Base-by-base conservation (phyloP, 2,888 invertebrate species). In the Malacosoma neustria region DNA sequence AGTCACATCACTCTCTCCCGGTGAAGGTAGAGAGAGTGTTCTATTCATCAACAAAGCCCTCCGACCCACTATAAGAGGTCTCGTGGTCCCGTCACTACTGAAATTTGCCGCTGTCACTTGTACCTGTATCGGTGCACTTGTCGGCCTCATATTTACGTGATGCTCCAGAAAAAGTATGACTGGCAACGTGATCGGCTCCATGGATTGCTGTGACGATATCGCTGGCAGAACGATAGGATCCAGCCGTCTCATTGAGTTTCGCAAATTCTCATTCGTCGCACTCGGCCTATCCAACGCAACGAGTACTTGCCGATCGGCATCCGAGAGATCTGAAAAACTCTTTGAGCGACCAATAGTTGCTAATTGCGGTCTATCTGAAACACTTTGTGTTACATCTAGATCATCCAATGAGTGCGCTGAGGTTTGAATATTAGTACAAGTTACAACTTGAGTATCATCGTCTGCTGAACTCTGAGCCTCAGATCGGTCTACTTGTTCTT, bases 151-250 rank as follows among this genome's bases (percentile, higher is more conserved):
- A 40, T 84, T 80, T 31, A 81, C 74, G 43, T 82, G 74, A 49
- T 80, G 80, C 43, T 85, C 85, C 43, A 85, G 56, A 51, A 85
- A 85, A 33, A 85, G 59, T 55, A 85, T 82, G 33, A 85, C 85
- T 32, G 85, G 85, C 43, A 85, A 54, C 9, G 85, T 85, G 30
- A 85, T 54, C 13, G 74, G 75, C 45, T 82, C 81, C 43, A 70
- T 69, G 6, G 62, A 51, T 41, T 75, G 69, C 40, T 72, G 64
- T 2, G 69, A 47, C 2, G 70, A 56, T 43, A 82, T 64, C 35
- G 81, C 79, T 15, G 85, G 85, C 34, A 85, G 48, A 37, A 79
- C 61, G 51, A 85, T 82, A 7, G 85, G 85, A 46, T 85, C 84
- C 44, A 85, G 55, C 46, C 80, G 60, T 43, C 84, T 63, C 85